Base-by-base conservation (phyloP, 2,888 invertebrate genomes). In the Malachius bipustulatus region DNA sequence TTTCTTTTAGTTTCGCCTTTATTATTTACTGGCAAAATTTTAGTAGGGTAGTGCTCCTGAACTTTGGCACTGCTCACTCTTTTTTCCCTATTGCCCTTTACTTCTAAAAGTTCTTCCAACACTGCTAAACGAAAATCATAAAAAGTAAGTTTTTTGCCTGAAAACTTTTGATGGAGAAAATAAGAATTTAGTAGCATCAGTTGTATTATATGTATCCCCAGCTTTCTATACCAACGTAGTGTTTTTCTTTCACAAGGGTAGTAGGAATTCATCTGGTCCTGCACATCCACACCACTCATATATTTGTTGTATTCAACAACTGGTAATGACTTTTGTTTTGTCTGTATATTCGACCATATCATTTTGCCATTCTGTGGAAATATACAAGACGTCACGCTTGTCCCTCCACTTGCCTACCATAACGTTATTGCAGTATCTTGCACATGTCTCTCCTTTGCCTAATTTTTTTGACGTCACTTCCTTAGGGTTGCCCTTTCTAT, bases 401-500 rank as follows among this genome's bases (percentile, higher is more conserved):
- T 32, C 32, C 4, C 14, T 16, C 11, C 32, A 32, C 14, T 32
- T 32, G 13, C n/a, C 3, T 14, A n/a, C 16, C 10, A 28, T n/a
- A 10, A 16, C 29, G n/a, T 19, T 35, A 13, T 8, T 14, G 24
- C 28, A 40, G 2, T 14, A 15, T 12, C n/a, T 9, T 14, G 26
- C 29, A 16, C 15, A n/a, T 3, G 4, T 15, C 30, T n/a, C 8
- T 14, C 33, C 19, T 4, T 29, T 29, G 10, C 14, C 13, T 14
- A 12, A 6, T 33, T 37, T 14, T 16, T 12, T 4, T 4, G 6
- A 6, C 11, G 13, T 6, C 16, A 30, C 10, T 8, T 4, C 15
- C 16, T 31, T 3, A 44, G 39, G 36, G 27, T 10, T 31, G 16
- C 3, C 11, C n/a, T 32, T 14, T 36, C 14, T 24, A 29, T 29